Percentiles rank a stretch among this genome's conserved stretches.
Evolutionary conservation across 2,113 vertebrate genomes (phyloP).

Genomic region (Hypocryptadius cinnamomeus): DNA sequence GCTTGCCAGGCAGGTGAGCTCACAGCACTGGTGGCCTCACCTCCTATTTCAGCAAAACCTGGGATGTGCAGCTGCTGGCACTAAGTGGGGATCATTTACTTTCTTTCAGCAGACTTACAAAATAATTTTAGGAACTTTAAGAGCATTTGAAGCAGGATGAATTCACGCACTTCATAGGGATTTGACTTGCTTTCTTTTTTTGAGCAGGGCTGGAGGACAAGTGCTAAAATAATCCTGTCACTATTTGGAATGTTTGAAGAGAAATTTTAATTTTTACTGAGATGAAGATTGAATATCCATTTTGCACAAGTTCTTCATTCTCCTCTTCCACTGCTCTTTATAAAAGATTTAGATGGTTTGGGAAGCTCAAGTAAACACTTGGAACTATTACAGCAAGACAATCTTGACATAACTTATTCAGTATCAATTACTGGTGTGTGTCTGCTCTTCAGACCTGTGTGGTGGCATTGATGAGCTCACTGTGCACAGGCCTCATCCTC

Average conservation of each 20-base stretch:
- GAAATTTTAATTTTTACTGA: neutral
- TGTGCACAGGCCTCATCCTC: neutral
- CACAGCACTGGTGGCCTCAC: neutral
- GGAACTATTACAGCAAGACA: neutral
- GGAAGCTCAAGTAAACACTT: neutral
- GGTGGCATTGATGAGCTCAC: neutral
- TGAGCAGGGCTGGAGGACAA: neutral
- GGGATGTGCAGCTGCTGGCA: neutral
- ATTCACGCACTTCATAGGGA: neutral
- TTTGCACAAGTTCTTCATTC: neutral
- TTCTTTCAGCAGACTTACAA: neutral
- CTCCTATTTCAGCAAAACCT: neutral
- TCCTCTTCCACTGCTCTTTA: neutral
- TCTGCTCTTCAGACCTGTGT: neutral
- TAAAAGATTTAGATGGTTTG: neutral
- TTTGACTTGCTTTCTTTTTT: neutral
- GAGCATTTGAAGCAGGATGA: neutral
- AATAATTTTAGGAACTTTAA: neutral
- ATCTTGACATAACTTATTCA: neutral
- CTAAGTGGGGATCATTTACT: neutral
- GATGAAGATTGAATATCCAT: neutral
- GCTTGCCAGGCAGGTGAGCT: neutral
- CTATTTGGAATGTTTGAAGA: neutral
- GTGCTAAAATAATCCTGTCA: neutral
- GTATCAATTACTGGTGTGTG: neutral